Evolutionary conservation across 2,113 vertebrate species (phyloP).

Genomic region (Australoheros scitulus): DNA sequence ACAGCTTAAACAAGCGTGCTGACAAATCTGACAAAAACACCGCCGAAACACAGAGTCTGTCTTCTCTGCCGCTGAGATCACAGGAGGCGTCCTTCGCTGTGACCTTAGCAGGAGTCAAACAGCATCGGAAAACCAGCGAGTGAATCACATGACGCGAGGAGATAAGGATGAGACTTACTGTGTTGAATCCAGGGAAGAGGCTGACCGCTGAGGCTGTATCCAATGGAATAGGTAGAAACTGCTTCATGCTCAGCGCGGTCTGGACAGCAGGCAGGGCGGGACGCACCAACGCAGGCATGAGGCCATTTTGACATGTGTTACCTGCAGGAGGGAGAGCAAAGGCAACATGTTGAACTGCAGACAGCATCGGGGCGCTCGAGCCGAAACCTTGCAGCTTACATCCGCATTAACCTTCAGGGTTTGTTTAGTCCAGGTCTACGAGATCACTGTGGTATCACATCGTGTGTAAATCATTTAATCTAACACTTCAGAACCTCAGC

Average conservation of each 20-base stretch:
- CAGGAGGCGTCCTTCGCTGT: background rate
- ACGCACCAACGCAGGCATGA: conserved; percentile 90
- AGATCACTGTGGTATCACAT: background rate
- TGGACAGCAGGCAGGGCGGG: conserved; percentile 88
- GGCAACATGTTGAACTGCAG: conserved; percentile 32
- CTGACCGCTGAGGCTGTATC: conserved; percentile 86
- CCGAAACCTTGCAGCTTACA: background rate
- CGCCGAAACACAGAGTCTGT: background rate
- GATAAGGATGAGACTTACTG: conserved; percentile 83
- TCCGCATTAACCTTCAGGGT: background rate
- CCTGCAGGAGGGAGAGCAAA: conserved; percentile 75
- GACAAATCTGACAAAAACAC: background rate
- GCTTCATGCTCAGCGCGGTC: conserved; percentile 90
- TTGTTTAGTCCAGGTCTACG: background rate
- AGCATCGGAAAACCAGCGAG: background rate
- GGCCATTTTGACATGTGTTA: conserved; percentile 93
- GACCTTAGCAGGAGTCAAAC: background rate
- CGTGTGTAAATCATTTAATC: background rate
- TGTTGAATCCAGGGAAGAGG: conserved; percentile 92
- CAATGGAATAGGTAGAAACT: conserved; percentile 91
- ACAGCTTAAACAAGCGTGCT: background rate
- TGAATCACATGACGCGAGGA: background rate
- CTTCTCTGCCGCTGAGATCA: background rate
- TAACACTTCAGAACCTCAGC: background rate
- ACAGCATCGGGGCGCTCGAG: background rate